Evolutionary conservation across 2,797 vertebrate genomes (phyloP).

Genomic region (Clarias laeviceps): DNA sequence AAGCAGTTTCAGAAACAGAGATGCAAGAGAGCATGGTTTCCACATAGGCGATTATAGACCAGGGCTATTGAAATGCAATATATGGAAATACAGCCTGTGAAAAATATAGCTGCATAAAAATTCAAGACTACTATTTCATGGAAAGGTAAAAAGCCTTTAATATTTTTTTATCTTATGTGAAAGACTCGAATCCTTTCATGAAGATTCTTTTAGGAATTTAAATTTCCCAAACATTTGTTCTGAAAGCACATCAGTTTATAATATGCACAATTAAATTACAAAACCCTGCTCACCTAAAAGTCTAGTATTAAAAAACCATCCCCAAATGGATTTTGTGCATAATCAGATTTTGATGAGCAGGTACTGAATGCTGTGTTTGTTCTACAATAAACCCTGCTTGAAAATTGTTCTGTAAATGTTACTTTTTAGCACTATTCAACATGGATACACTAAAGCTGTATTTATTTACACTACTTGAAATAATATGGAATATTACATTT

Average conservation of each 20-base stretch:
- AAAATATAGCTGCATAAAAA: slow-evolving; percentile 1
- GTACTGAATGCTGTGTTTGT: background rate
- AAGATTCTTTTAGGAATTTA: slow-evolving; percentile 17
- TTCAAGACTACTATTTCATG: background rate
- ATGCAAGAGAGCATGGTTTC: slow-evolving; percentile 3
- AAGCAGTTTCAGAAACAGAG: slow-evolving; percentile 9
- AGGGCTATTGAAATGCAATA: slow-evolving; percentile 25
- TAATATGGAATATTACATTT: background rate
- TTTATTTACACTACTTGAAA: background rate
- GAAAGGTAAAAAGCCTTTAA: background rate
- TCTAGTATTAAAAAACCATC: slow-evolving; percentile 18
- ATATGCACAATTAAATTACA: slow-evolving; percentile 14
- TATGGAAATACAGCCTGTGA: slow-evolving; percentile 19
- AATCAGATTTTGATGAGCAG: slow-evolving; percentile 30
- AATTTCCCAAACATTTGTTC: slow-evolving; percentile 34
- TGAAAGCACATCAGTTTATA: slow-evolving; percentile 16
- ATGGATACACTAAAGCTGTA: background rate
- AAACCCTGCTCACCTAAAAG: background rate
- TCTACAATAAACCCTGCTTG: background rate
- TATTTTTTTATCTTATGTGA: slow-evolving; percentile 25
- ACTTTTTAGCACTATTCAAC: background rate
- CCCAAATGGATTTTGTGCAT: slow-evolving; percentile 10
- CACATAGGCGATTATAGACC: slow-evolving; percentile 10
- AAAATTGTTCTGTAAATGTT: background rate
- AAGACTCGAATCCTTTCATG: slow-evolving; percentile 20